Percentiles rank a stretch among this genome's conserved stretches.
Evolutionary conservation across 2,797 vertebrate genomes (phyloP).

Genomic region (Spinibarbus caldwelli): DNA sequence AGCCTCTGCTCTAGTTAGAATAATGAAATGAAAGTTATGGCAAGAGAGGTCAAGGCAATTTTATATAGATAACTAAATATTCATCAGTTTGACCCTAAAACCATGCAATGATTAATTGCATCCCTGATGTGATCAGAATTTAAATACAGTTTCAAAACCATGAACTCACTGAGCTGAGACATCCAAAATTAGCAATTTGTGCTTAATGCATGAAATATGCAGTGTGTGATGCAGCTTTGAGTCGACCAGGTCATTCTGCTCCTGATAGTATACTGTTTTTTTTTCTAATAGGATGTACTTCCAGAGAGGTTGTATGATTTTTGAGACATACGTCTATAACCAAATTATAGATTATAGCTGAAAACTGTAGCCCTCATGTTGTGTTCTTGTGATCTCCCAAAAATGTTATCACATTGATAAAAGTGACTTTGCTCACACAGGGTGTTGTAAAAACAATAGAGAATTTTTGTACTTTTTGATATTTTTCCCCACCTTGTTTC

Average conservation of each 20-base stretch:
- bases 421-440: not conserved
- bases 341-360: not conserved
- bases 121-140: conserved; percentile 68
- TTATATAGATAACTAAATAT: conserved; percentile 73
- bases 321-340: not conserved
- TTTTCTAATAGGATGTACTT: conserved; percentile 12
- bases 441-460: not conserved
- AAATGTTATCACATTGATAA: not conserved
- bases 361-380: not conserved
- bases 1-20: conserved; percentile 59
- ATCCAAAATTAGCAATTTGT: conserved; percentile 60
- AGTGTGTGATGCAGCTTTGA: conserved; percentile 25
- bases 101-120: conserved; percentile 71
- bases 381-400: not conserved
- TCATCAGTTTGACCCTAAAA: conserved; percentile 71
- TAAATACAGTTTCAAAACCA: conserved; percentile 64
- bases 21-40: conserved; percentile 69
- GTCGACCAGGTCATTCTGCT: not conserved
- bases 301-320: not conserved
- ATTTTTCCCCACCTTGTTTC: not conserved
- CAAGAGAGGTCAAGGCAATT: conserved; percentile 61
- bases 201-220: conserved; percentile 70
- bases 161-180: conserved; percentile 63
- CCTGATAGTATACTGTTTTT: not conserved
- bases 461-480: not conserved